These are phyloP conservation scores for Drosophila meridiana DNA, from an alignment of 2,888 invertebrate genomes.

Conservation along the genomic window DNA sequence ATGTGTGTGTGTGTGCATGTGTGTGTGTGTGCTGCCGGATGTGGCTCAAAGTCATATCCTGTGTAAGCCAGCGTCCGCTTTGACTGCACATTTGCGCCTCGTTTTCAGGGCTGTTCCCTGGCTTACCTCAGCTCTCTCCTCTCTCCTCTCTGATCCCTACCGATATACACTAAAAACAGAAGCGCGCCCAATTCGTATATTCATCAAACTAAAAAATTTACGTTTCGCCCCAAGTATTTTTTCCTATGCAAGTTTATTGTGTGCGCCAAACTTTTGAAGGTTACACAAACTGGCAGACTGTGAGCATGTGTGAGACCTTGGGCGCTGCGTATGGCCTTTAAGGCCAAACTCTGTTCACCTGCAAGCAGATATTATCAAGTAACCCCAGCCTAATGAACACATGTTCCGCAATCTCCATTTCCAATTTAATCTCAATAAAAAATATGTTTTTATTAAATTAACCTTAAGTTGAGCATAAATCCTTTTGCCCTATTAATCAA, in stretches of 20 bases:
- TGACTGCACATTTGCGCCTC: slow-evolving; percentile 62
- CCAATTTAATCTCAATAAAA: neutral
- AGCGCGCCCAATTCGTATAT: slow-evolving; percentile 54
- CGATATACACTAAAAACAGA: slow-evolving; percentile 38
- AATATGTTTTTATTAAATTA: slow-evolving; percentile 9
- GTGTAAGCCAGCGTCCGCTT: slow-evolving; percentile 61
- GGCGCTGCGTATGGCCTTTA: too few species aligned
- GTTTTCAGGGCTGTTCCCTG: slow-evolving; percentile 32
- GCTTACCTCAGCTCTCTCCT: neutral
- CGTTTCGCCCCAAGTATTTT: slow-evolving; percentile 7
- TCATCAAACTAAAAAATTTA: slow-evolving; percentile 43
- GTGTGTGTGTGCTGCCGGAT: slow-evolving; percentile 54
- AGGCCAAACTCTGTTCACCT: neutral
- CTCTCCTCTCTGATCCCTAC: neutral
- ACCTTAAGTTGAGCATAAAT: slow-evolving; percentile 24
- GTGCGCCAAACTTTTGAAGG: slow-evolving; percentile 20
- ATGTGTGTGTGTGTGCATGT: slow-evolving; percentile 19
- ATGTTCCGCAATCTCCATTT: neutral
- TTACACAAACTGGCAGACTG: neutral
- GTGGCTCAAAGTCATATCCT: slow-evolving; percentile 78
- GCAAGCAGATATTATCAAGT: neutral
- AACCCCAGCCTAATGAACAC: slow-evolving; percentile 7
- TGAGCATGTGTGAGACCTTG: neutral
- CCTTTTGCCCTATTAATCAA: slow-evolving; percentile 38
- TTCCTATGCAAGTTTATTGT: neutral